Evolutionary conservation across 2,113 vertebrate species (phyloP).

Genomic region (Gadus chalcogrammus): DNA sequence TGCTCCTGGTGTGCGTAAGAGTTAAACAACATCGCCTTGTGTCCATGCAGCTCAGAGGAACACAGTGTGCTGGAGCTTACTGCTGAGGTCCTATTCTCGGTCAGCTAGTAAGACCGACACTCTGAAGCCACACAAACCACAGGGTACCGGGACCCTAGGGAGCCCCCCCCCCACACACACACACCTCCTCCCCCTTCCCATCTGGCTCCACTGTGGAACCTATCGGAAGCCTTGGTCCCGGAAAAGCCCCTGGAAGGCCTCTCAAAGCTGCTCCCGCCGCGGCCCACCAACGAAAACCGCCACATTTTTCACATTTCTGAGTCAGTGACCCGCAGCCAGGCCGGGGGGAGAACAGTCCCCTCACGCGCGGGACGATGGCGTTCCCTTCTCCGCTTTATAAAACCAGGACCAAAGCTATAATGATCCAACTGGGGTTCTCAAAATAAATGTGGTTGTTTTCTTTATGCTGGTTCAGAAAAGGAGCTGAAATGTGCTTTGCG

Average conservation of each 20-base stretch:
- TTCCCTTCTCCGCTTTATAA: no score
- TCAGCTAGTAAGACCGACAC: slow-evolving; percentile 60
- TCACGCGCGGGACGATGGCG: no score
- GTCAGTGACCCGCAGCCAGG: neutral
- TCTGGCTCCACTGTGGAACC: slow-evolving; percentile 13
- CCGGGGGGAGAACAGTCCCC: no score
- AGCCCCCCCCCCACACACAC: slow-evolving; percentile 14
- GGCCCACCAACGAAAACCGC: slow-evolving; percentile 60
- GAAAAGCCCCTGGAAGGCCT: slow-evolving; percentile 35
- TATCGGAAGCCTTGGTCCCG: slow-evolving; percentile 19
- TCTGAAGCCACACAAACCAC: slow-evolving; percentile 29
- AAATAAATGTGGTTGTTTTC: no score
- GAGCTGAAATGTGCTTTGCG: no score
- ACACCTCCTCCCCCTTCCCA: neutral
- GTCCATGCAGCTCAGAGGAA: slow-evolving; percentile 26
- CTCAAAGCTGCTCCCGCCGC: slow-evolving; percentile 53
- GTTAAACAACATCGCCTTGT: no score
- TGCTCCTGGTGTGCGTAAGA: no score
- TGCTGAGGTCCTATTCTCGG: slow-evolving; percentile 65
- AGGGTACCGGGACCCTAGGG: slow-evolving; percentile 40
- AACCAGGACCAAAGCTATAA: no score
- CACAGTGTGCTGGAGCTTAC: slow-evolving; percentile 31
- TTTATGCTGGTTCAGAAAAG: no score
- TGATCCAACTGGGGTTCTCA: no score
- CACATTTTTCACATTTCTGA: slow-evolving; percentile 43